Evolutionary conservation across 2,113 vertebrate species (phyloP).

Genomic region (Cervus canadensis): DNA sequence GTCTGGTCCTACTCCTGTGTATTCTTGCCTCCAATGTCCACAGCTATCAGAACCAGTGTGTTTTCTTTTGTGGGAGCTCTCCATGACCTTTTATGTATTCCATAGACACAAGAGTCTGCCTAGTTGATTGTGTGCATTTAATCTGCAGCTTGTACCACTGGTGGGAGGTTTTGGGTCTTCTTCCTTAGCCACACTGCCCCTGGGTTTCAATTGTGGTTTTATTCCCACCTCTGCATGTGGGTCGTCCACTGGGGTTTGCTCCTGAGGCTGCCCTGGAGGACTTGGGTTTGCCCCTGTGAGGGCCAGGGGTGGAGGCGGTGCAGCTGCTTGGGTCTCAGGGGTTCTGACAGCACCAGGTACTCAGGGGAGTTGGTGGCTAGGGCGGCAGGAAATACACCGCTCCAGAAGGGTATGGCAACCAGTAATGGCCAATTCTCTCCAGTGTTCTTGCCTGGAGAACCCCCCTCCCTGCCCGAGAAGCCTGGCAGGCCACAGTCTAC

Average conservation of each 20-base stretch:
- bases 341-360: background rate
- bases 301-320: background rate
- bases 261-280: background rate
- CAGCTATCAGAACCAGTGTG: background rate
- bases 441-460: background rate
- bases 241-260: background rate
- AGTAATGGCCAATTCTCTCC: rapidly evolving
- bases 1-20: background rate
- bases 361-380: background rate
- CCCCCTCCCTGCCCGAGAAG: background rate
- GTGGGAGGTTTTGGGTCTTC: background rate
- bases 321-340: background rate
- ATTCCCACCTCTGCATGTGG: background rate
- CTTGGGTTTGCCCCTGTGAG: background rate
- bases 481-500: background rate
- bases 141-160: background rate
- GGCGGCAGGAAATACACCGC: background rate
- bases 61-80: background rate
- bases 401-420: background rate
- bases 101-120: background rate
- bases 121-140: rapidly evolving
- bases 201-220: background rate
- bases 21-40: background rate
- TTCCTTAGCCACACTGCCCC: background rate
- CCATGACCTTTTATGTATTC: rapidly evolving